Evolutionary conservation across 2,113 vertebrate genomes (phyloP).

Genomic region (Gulo gulo): DNA sequence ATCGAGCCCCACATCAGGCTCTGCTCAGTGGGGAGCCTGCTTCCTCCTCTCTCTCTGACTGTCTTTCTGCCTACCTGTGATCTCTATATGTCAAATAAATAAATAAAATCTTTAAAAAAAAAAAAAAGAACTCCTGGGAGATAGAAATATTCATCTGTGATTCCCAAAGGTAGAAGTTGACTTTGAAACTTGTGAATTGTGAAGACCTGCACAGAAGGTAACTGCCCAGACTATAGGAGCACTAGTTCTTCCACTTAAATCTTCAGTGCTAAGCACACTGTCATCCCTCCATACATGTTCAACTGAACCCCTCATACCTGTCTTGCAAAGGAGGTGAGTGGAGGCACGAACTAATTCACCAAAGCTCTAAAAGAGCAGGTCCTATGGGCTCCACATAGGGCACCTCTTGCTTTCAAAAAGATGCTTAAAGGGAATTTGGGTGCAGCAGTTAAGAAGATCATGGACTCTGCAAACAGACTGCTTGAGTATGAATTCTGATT

Average conservation of each 20-base stretch:
- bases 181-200: background rate
- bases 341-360: background rate
- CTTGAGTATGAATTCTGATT: background rate
- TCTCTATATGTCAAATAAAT: too few relatives aligned
- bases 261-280: background rate
- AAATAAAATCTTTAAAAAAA: too few relatives aligned
- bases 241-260: background rate
- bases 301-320: background rate
- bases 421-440: background rate
- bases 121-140: background rate
- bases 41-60: too few relatives aligned
- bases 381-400: accelerated
- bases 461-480: background rate
- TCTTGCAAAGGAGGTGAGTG: background rate
- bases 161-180: background rate
- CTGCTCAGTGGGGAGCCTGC: too few relatives aligned
- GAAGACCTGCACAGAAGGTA: background rate
- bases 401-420: background rate
- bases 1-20: too few relatives aligned
- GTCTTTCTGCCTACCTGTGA: too few relatives aligned
- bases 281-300: background rate
- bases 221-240: background rate
- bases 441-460: background rate
- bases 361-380: background rate
- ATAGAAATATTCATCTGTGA: background rate